Evolutionary conservation across 2,888 invertebrate genomes (phyloP).

Genomic region (Ichneumon xanthorius): DNA sequence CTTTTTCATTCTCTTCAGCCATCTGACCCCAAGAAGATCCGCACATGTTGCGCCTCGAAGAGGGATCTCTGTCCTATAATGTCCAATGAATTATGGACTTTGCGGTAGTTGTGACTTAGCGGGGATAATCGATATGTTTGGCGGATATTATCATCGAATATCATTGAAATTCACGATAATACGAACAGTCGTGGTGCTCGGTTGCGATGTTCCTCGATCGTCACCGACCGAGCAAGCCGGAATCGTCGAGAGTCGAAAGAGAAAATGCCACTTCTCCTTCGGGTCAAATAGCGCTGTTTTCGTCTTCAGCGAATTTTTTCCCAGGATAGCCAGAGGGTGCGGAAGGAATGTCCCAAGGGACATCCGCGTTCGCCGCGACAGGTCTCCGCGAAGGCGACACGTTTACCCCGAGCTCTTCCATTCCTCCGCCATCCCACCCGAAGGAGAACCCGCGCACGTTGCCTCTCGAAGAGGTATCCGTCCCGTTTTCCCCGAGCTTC

Average conservation of each 20-base stretch:
- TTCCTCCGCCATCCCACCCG: constrained; percentile 25
- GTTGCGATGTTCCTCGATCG: too few species aligned
- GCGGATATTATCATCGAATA: neutral
- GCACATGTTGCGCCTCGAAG: too few species aligned
- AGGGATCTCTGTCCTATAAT: too few species aligned
- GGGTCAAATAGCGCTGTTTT: too few species aligned
- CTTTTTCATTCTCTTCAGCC: too few species aligned
- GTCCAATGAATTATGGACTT: too few species aligned
- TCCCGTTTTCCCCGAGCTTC: constrained; percentile 41
- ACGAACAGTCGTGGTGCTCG: too few species aligned
- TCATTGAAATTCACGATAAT: constrained; percentile 22
- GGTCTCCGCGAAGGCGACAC: constrained; percentile 42
- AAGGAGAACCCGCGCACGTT: constrained; percentile 36
- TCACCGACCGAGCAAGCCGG: too few species aligned
- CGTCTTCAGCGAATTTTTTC: constrained; percentile 17
- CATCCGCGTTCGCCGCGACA: constrained; percentile 36
- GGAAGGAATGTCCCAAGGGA: constrained; percentile 48
- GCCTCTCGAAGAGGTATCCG: constrained; percentile 30
- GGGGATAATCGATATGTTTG: constrained; percentile 26
- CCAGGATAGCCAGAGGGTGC: constrained; percentile 43
- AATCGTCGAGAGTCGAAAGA: too few species aligned
- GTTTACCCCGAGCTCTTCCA: constrained; percentile 64
- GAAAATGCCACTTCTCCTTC: too few species aligned
- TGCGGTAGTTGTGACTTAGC: too few species aligned
- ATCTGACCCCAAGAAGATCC: too few species aligned